phyloP scores from a whole-genome alignment of 2,888 invertebrate species.

The Sceliomorpha sp. region DNA sequence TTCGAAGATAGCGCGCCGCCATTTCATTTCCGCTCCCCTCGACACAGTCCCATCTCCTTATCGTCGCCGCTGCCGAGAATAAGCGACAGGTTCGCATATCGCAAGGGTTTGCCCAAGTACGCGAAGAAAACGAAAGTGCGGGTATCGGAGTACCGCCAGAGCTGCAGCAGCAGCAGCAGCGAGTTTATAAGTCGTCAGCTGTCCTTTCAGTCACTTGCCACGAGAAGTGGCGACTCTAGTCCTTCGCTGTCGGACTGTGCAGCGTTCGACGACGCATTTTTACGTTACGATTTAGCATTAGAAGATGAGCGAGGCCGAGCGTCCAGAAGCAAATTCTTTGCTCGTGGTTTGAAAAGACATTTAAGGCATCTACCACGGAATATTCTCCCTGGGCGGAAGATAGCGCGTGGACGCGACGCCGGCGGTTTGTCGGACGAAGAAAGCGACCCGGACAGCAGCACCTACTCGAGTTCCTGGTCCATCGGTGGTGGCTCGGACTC shows the following conservation, averaged over 20 bases:
- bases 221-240: conserved; percentile 61
- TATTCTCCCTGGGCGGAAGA: conserved; percentile 83
- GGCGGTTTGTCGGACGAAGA: conserved; percentile 77
- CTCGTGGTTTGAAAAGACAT: conserved; percentile 83
- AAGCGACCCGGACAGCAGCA: conserved; percentile 75
- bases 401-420: conserved; percentile 63
- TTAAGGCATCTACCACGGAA: conserved; percentile 84
- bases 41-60: conserved; percentile 56
- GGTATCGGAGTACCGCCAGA: conserved; percentile 59
- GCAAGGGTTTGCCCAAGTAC: conserved; percentile 52
- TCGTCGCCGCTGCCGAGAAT: conserved; percentile 47
- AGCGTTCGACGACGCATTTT: conserved; percentile 76
- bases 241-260: conserved; percentile 70
- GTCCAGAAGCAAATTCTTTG: conserved; percentile 81
- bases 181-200: no score
- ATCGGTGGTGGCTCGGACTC: conserved; percentile 63
- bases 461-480: conserved; percentile 65
- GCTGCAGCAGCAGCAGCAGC: no score
- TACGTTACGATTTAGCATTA: conserved; percentile 80
- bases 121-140: conserved; percentile 52
- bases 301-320: conserved; percentile 83
- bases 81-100: conserved; percentile 50
- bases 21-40: conserved; percentile 60
- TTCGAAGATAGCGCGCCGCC: conserved; percentile 68
- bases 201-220: conserved; percentile 44